A percentile compares a stretch with the other conserved stretches of the same genome.
Evolutionary conservation across 1,140 invertebrate genomes (phyloP).

Genomic region (Grapholita molesta): DNA sequence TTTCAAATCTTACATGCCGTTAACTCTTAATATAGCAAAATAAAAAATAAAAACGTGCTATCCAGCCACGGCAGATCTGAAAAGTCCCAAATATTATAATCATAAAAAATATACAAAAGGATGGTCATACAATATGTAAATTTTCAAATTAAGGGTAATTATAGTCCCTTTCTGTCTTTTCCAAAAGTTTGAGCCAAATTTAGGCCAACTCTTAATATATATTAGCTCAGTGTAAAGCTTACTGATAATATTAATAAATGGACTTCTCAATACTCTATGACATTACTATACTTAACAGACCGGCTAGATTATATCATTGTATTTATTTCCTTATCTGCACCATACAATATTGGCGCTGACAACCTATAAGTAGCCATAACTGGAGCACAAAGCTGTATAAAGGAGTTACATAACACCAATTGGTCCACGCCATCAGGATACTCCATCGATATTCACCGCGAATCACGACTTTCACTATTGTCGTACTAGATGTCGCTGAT

Average conservation of each 20-base stretch:
- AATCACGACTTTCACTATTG: conserved; percentile 49
- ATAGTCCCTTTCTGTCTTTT: too few relatives aligned
- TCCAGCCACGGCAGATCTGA: too few relatives aligned
- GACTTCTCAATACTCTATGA: neutral
- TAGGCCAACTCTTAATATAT: too few relatives aligned
- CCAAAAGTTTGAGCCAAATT: too few relatives aligned
- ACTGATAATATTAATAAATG: neutral
- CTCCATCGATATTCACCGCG: conserved; percentile 45
- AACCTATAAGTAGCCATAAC: neutral
- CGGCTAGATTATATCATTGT: neutral
- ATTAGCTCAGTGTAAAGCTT: too few relatives aligned
- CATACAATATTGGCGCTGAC: neutral
- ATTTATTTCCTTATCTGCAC: neutral
- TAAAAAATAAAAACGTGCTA: too few relatives aligned
- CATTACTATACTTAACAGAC: neutral
- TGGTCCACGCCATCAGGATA: conserved; percentile 28
- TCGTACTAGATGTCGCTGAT: conserved; percentile 41
- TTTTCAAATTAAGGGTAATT: too few relatives aligned
- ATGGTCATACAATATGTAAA: too few relatives aligned
- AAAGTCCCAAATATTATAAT: too few relatives aligned
- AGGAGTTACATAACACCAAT: neutral
- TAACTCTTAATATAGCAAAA: too few relatives aligned
- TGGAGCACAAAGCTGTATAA: neutral
- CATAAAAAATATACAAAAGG: too few relatives aligned
- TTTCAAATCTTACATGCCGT: too few relatives aligned